A percentile compares a stretch with the other conserved stretches of the same genome.
These are phyloP conservation scores for Azemiops feae DNA, from an alignment of 2,113 vertebrate species.

Conservation along the genomic window DNA sequence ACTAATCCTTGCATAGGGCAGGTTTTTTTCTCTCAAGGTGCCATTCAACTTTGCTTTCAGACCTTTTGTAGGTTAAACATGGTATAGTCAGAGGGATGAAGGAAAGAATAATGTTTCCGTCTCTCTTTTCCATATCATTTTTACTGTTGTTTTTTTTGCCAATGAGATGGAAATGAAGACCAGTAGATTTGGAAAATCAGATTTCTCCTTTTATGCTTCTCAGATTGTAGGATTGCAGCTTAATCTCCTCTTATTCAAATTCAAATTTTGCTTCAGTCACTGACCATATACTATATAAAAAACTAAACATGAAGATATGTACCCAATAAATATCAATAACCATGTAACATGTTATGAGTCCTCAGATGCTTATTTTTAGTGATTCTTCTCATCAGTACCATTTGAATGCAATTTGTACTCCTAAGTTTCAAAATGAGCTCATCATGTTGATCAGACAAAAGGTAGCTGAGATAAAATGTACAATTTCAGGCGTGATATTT, in stretches of 20 bases:
- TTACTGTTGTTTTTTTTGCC: not conserved
- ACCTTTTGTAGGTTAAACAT: not conserved
- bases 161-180: not conserved
- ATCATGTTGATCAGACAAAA: not conserved
- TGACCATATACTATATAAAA: not conserved
- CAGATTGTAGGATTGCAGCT: not conserved
- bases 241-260: not conserved
- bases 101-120: not conserved
- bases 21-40: not conserved
- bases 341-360: not conserved
- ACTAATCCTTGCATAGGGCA: not conserved
- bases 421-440: not conserved
- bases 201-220: not conserved
- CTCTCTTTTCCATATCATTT: not conserved
- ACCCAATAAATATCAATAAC: not conserved
- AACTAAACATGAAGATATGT: not conserved
- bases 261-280: not conserved
- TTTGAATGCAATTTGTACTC: not conserved
- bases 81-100: not conserved
- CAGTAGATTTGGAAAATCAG: not conserved
- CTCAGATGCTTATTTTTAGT: not conserved
- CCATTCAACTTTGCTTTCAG: not conserved
- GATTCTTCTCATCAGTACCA: not conserved
- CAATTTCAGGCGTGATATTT: not conserved
- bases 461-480: not conserved